Percentiles rank a stretch among this genome's conserved stretches.
These are phyloP conservation scores for Cheilosia variabilis DNA, from an alignment of 2,888 invertebrate genomes.

Conservation along the genomic window DNA sequence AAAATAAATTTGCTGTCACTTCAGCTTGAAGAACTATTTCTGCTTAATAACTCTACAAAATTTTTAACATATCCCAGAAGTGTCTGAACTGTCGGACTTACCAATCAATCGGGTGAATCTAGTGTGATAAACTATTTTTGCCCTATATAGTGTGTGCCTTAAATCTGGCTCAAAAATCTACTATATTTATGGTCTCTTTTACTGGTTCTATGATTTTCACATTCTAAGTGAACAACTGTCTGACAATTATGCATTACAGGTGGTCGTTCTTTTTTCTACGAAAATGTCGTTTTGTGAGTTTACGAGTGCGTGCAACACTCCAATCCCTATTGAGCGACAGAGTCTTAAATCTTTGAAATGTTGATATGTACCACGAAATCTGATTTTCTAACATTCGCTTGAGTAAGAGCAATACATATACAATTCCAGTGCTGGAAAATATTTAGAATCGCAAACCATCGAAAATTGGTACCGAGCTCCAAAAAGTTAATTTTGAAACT, in stretches of 20 bases:
- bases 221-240: neutral
- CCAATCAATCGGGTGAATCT: conserved; percentile 10
- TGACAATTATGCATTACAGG: neutral
- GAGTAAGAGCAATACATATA: too few relatives aligned
- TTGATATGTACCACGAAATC: too few relatives aligned
- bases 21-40: too few relatives aligned
- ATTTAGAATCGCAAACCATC: too few relatives aligned
- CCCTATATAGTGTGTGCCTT: conserved; percentile 46
- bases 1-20: too few relatives aligned
- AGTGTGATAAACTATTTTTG: conserved; percentile 27
- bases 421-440: too few relatives aligned
- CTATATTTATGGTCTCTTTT: neutral
- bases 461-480: too few relatives aligned
- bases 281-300: neutral
- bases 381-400: too few relatives aligned
- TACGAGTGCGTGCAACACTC: too few relatives aligned
- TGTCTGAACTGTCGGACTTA: conserved; percentile 2
- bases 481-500: too few relatives aligned
- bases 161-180: conserved; percentile 43
- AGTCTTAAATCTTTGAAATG: too few relatives aligned
- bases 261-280: neutral
- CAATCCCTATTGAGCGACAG: too few relatives aligned
- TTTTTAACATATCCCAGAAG: conserved; percentile 17
- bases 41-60: neutral
- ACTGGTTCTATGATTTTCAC: neutral